Evolutionary conservation across 2,797 vertebrate species (phyloP).

Genomic region (Hemitrygon akajei): DNA sequence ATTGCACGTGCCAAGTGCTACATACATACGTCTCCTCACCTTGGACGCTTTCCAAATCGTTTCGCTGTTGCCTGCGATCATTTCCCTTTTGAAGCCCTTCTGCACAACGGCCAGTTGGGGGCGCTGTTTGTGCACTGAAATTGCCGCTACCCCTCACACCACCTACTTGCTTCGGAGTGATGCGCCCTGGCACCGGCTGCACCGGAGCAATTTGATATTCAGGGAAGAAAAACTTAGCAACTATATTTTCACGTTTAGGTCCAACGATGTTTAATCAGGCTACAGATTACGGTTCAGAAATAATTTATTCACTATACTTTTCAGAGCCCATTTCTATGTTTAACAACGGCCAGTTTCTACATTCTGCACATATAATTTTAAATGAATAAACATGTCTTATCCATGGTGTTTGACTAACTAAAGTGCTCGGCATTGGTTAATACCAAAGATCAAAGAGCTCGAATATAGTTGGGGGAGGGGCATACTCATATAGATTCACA

Average conservation of each 20-base stretch:
- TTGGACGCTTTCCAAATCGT: constrained; percentile 27
- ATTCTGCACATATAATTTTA: not conserved
- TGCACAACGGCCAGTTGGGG: not conserved
- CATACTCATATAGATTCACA: not conserved
- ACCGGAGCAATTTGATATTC: too few species aligned
- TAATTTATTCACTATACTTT: not conserved
- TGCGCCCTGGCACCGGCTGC: not conserved
- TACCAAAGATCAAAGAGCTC: not conserved
- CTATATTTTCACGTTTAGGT: not conserved
- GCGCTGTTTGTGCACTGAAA: constrained; percentile 19
- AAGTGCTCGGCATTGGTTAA: not conserved
- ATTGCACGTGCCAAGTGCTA: constrained; percentile 25
- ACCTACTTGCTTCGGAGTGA: not conserved
- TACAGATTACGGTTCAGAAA: not conserved
- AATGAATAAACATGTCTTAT: not conserved
- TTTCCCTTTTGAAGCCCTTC: not conserved
- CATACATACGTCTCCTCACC: not conserved
- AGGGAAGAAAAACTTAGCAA: not conserved
- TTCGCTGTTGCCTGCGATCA: not conserved
- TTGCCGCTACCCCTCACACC: not conserved
- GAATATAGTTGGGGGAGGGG: too few species aligned
- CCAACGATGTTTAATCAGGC: not conserved
- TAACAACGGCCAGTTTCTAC: not conserved
- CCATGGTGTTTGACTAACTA: too few species aligned
- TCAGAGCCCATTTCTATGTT: not conserved